These are phyloP conservation scores for Thecophora atra DNA, from an alignment of 2,888 invertebrate genomes.

Conservation along the genomic window DNA sequence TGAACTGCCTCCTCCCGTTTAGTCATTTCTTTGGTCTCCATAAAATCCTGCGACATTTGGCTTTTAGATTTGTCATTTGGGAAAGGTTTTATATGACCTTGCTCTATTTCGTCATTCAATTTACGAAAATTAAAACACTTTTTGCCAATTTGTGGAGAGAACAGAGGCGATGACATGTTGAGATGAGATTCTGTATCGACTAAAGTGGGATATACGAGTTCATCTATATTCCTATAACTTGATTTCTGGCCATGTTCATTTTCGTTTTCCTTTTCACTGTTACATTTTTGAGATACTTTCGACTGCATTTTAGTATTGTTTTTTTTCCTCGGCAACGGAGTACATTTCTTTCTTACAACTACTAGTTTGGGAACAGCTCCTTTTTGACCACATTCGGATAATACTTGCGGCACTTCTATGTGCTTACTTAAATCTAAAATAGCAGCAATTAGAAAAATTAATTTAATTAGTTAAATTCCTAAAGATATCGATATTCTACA, in stretches of 20 bases:
- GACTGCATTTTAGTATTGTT: constrained; percentile 15
- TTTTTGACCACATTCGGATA: constrained; percentile 4
- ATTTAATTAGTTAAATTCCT: too few species aligned
- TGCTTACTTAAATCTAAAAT: not conserved
- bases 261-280: constrained; percentile 25
- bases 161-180: constrained; percentile 42
- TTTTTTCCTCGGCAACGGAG: constrained; percentile 28
- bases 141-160: constrained; percentile 45
- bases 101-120: constrained; percentile 54
- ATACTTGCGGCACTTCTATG: not conserved
- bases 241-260: not conserved
- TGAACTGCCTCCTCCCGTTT: too few species aligned
- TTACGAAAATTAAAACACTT: constrained; percentile 51
- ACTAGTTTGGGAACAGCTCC: constrained; percentile 29
- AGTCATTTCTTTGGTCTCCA: not conserved
- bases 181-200: constrained; percentile 28
- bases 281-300: constrained; percentile 22
- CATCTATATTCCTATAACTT: not conserved
- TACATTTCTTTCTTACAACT: constrained; percentile 38
- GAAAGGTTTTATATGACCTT: constrained; percentile 53
- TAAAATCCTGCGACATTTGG: not conserved
- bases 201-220: not conserved
- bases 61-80: constrained; percentile 34
- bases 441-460: not conserved
- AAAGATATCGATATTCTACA: too few species aligned